Percentiles rank a stretch among this genome's conserved stretches.
phyloP scores from a whole-genome alignment of 2,797 vertebrate genomes.

The Squalus acanthias region DNA sequence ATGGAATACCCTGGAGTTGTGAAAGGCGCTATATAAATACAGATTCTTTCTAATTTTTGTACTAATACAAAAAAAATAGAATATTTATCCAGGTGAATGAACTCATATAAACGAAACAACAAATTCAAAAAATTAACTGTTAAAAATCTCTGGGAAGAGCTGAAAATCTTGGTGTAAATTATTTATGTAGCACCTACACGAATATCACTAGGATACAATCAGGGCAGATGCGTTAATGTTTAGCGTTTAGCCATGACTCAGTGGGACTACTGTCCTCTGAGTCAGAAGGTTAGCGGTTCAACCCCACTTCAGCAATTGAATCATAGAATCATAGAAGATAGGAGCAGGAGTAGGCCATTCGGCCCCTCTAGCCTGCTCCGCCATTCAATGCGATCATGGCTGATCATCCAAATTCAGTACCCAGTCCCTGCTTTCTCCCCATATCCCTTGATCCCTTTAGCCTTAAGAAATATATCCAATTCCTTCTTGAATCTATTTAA shows the following conservation, averaged over 20 bases:
- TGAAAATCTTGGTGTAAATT: neutral
- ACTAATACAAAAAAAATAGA: neutral
- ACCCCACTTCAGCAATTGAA: neutral
- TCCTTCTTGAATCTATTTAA: too few species aligned
- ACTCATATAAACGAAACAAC: neutral
- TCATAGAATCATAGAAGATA: too few species aligned
- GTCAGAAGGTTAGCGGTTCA: neutral
- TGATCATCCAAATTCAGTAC: too few species aligned
- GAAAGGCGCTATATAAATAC: neutral
- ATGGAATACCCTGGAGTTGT: neutral
- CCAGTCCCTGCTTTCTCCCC: too few species aligned
- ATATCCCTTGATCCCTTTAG: too few species aligned
- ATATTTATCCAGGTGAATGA: neutral
- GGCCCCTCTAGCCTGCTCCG: too few species aligned
- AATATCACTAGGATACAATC: neutral
- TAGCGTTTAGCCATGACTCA: neutral
- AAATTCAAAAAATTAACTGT: neutral
- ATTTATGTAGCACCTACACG: neutral
- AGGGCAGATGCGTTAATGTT: neutral
- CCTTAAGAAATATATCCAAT: too few species aligned
- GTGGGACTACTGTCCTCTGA: neutral
- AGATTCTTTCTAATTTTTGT: neutral
- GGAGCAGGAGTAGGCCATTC: too few species aligned
- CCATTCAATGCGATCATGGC: too few species aligned
- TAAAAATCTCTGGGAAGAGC: neutral